Conservation (phyloP, 2,888 invertebrate species). For the Latrodectus elegans region DNA sequence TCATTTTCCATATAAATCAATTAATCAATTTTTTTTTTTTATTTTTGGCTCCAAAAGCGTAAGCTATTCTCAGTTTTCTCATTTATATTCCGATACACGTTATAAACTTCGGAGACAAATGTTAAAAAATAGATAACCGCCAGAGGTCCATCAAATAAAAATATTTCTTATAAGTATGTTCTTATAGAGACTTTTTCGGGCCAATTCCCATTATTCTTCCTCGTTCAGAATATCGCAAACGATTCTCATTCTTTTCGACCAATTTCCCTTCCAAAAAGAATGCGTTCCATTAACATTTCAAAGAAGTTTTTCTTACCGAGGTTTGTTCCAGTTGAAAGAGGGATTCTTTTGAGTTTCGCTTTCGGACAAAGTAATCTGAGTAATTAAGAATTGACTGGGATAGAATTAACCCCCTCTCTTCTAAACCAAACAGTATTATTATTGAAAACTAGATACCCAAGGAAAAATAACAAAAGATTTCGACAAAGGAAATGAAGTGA, state of each 20-base stretch:
- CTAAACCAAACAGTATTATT: conserved; percentile 66
- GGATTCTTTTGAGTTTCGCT: conserved; percentile 61
- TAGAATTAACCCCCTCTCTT: conserved; percentile 62
- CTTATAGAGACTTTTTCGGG: background rate
- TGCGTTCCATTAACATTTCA: conserved; percentile 65
- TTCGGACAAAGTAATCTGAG: conserved; percentile 51
- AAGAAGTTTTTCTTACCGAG: conserved; percentile 19
- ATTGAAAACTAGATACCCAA: conserved; percentile 51
- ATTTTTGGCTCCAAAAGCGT: no score
- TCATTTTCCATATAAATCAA: no score
- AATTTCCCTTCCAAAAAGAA: background rate
- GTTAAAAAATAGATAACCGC: conserved; percentile 7
- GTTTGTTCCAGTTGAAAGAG: background rate
- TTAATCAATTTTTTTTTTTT: no score
- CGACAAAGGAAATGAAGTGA: conserved; percentile 58
- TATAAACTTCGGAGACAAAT: no score
- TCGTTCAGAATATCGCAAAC: background rate
- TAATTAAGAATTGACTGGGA: conserved; percentile 67
- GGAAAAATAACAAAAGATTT: conserved; percentile 56
- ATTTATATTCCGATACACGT: no score
- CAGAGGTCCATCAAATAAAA: conserved; percentile 13
- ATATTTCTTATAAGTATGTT: background rate
- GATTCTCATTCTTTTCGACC: background rate
- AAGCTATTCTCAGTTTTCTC: no score
- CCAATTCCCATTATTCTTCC: background rate